Evolutionary conservation across 2,888 invertebrate species (phyloP).

Genomic region (Diabrotica balteata): DNA sequence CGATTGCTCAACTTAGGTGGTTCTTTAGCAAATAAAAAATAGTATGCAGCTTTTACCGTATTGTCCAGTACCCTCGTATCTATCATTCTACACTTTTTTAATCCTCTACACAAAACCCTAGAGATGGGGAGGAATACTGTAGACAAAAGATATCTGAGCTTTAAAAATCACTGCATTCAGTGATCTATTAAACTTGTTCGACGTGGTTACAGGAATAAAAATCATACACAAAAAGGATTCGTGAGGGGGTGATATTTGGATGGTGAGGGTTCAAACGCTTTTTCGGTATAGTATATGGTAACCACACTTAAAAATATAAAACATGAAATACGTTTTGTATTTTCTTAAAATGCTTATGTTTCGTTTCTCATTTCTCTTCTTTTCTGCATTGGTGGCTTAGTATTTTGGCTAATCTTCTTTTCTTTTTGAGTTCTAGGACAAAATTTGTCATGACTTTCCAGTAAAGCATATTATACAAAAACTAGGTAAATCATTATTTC

Average conservation of each 20-base stretch:
- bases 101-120: conserved; percentile 8
- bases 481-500: background rate
- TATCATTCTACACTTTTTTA: conserved; percentile 9
- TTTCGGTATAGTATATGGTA: too few relatives aligned
- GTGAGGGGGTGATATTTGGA: background rate
- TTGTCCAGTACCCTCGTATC: conserved; percentile 8
- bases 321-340: background rate
- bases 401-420: too few relatives aligned
- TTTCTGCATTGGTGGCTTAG: too few relatives aligned
- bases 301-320: background rate
- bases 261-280: background rate
- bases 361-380: too few relatives aligned
- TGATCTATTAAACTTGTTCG: background rate
- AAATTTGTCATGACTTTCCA: too few relatives aligned
- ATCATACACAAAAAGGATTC: background rate
- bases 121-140: conserved; percentile 4
- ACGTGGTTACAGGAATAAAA: conserved; percentile 1
- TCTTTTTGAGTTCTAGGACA: too few relatives aligned
- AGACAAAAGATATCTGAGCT: background rate
- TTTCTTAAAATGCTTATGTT: background rate
- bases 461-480: too few relatives aligned
- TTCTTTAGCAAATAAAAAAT: too few relatives aligned
- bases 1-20: too few relatives aligned
- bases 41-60: background rate
- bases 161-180: conserved; percentile 1